Base-by-base conservation (phyloP, 2,888 invertebrate species). In the Cabera pusaria region DNA sequence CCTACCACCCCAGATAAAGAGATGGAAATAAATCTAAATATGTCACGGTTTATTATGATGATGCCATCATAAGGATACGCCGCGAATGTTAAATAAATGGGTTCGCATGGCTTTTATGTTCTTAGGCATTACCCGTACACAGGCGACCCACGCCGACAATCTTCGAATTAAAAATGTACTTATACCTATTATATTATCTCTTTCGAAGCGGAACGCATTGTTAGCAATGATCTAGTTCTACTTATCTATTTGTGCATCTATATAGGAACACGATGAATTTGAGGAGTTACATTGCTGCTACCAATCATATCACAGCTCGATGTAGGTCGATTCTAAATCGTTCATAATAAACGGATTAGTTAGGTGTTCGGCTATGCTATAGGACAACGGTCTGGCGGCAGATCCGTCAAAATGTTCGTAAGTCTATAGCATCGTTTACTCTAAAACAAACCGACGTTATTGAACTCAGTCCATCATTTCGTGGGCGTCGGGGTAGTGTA, bases 121-220 rank as follows among this genome's bases (percentile, higher is more conserved):
- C 41, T 35, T 36, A 39, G 40, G 28, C 14, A n/a, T n/a, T n/a
- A n/a, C n/a, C n/a, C n/a, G n/a, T n/a, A n/a, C n/a, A n/a, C 26
- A 44, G 37, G 38, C 52, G 53, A 59, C 69, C 69, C 66, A 76
- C 70, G 45, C 46, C 34, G 43, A 45, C 51, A 64, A 65, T 71
- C 65, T 63, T 56, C 54, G 53, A 51, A 59, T 59, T 51, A 55
- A 49, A 21, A 17, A 39, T 14, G 20, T 31, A 28, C 6, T 11
- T 9, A 29, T 27, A n/a, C n/a, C n/a, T n/a, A n/a, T n/a, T n/a
- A n/a, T n/a, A n/a, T 39, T 39, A 32, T 34, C 34, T 16, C 18
- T 6, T 56, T 38, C 44, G 35, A 45, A 50, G 41, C 32, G 35
- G 32, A 40, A n/a, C n/a, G n/a, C n/a, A n/a, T n/a, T n/a, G n/a